Percentiles rank a stretch among this genome's conserved stretches.
These are phyloP conservation scores for Coenonympha arcania DNA, from an alignment of 2,888 invertebrate species.

Conservation along the genomic window DNA sequence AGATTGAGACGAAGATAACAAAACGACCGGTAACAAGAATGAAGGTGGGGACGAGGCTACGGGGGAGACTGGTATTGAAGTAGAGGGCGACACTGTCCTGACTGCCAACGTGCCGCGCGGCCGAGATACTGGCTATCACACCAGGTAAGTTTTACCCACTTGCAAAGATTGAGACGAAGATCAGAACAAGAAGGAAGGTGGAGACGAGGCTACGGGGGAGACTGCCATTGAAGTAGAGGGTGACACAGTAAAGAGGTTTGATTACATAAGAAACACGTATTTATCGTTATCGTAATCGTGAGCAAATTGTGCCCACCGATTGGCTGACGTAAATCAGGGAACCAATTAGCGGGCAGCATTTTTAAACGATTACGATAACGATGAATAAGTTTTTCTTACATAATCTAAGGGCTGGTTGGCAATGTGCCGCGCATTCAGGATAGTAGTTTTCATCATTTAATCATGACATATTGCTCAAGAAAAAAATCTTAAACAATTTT, in stretches of 20 bases:
- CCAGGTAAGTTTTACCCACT: too few species aligned
- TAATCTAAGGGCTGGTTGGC: too few species aligned
- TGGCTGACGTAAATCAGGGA: too few species aligned
- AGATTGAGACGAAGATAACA: conserved; percentile 65
- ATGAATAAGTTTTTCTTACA: too few species aligned
- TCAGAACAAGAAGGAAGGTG: conserved; percentile 59
- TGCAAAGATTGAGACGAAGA: too few species aligned
- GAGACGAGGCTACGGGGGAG: conserved; percentile 63
- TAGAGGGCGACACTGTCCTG: conserved; percentile 82
- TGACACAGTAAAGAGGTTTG: too few species aligned
- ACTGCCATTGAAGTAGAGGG: conserved; percentile 82
- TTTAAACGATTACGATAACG: too few species aligned
- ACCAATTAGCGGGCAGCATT: too few species aligned
- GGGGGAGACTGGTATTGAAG: conserved; percentile 73
- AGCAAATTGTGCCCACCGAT: too few species aligned
- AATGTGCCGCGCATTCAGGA: conserved; percentile 81
- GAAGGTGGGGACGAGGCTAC: conserved; percentile 60
- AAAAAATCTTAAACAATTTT: neutral
- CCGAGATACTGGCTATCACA: conserved; percentile 84
- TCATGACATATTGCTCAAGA: too few species aligned
- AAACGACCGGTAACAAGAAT: conserved; percentile 60
- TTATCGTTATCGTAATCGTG: too few species aligned
- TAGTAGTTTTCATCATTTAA: conserved; percentile 86
- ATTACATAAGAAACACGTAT: too few species aligned
- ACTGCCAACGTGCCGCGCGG: conserved; percentile 80